phyloP scores from a whole-genome alignment of 2,888 invertebrate genomes.

The Diaprepes abbreviatus region DNA sequence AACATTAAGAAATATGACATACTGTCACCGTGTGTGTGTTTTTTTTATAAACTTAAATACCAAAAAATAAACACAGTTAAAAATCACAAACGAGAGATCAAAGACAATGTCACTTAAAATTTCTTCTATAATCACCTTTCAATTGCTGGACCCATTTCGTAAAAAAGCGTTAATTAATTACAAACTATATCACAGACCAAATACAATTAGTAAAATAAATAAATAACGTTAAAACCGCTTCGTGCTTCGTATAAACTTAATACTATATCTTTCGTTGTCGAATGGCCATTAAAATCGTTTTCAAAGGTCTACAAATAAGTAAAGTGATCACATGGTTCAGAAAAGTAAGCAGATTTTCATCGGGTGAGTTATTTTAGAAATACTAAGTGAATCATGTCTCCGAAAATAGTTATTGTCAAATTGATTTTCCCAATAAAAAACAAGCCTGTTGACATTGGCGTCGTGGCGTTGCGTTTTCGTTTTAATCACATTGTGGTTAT shows the following conservation, averaged over 20 bases:
- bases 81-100: too few relatives aligned
- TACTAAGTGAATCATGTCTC: slow-evolving; percentile 42
- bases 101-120: too few relatives aligned
- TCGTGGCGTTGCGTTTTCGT: too few relatives aligned
- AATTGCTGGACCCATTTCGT: slow-evolving; percentile 42
- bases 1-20: too few relatives aligned
- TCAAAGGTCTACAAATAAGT: slow-evolving; percentile 32
- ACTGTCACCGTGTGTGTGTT: too few relatives aligned
- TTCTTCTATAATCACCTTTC: slow-evolving; percentile 47
- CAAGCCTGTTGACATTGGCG: slow-evolving; percentile 12
- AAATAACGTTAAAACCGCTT: slow-evolving; percentile 3
- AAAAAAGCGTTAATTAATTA: slow-evolving; percentile 1
- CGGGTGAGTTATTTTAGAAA: slow-evolving; percentile 45
- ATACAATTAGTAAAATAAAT: slow-evolving; percentile 28
- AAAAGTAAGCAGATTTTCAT: slow-evolving; percentile 47
- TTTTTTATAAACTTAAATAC: too few relatives aligned
- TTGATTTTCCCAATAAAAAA: slow-evolving; percentile 33
- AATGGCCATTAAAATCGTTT: slow-evolving; percentile 40
- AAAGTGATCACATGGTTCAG: slow-evolving; percentile 43
- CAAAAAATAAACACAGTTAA: too few relatives aligned
- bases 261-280: slow-evolving; percentile 48
- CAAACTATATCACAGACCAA: slow-evolving; percentile 43
- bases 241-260: slow-evolving; percentile 31
- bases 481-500: too few relatives aligned
- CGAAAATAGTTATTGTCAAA: slow-evolving; percentile 44